Percentiles rank a stretch among this genome's conserved stretches.
phyloP scores from a whole-genome alignment of 1,140 invertebrate species.

The Calycopis cecrops region DNA sequence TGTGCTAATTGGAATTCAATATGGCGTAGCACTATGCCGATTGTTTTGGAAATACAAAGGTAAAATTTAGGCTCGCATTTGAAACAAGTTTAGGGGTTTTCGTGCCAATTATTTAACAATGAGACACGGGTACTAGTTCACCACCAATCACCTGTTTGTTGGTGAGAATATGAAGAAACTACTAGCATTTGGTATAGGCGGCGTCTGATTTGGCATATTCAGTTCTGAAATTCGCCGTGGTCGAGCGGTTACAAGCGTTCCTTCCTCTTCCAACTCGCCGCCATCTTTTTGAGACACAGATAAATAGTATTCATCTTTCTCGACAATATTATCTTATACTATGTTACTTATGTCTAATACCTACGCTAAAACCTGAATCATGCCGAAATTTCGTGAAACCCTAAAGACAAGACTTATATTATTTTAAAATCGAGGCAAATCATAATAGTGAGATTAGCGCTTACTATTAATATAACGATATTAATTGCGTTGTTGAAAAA shows the following conservation, averaged over 20 bases:
- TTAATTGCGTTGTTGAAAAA: constrained; percentile 1
- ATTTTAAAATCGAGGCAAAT: neutral
- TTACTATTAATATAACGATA: neutral
- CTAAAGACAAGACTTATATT: constrained; percentile 3
- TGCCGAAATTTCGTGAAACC: constrained; percentile 12
- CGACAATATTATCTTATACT: constrained; percentile 18
- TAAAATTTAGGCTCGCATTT: neutral
- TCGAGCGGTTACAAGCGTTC: constrained; percentile 81
- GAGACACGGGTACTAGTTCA: constrained; percentile 62
- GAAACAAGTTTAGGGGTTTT: neutral
- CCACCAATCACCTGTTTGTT: constrained; percentile 89
- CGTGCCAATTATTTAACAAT: constrained; percentile 56
- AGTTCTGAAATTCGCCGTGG: constrained; percentile 95
- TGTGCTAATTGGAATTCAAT: constrained; percentile 25
- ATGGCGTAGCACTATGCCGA: constrained; percentile 14
- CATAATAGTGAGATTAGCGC: constrained; percentile 1
- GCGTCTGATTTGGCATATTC: constrained; percentile 88
- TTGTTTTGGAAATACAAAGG: neutral
- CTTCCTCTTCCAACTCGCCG: constrained; percentile 76
- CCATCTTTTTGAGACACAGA: constrained; percentile 66
- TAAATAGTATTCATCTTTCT: constrained; percentile 23
- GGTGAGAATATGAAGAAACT: constrained; percentile 98
- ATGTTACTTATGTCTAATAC: constrained; percentile 12
- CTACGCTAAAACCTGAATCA: constrained; percentile 18
- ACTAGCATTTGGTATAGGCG: constrained; percentile 95